Conservation (phyloP, 1,140 invertebrate genomes). For the Drosophila nasuta region DNA sequence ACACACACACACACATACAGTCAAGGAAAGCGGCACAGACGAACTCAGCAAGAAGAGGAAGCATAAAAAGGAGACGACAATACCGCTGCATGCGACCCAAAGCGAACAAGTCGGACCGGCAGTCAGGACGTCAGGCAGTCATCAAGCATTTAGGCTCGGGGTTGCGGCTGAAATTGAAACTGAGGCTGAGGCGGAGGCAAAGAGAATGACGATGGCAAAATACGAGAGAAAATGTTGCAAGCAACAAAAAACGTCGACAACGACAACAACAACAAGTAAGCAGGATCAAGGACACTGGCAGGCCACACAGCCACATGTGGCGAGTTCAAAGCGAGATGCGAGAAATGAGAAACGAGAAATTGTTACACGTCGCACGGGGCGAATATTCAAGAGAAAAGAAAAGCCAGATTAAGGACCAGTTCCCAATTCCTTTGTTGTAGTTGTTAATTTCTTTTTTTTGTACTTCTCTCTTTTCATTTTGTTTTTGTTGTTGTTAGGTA, state of each 20-base stretch:
- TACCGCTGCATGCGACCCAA: conserved; percentile 39
- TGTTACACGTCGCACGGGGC: conserved; percentile 57
- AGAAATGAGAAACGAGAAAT: conserved; percentile 45
- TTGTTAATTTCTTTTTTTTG: conserved; percentile 34
- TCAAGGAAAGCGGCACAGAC: conserved; percentile 52
- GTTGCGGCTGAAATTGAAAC: conserved; percentile 28
- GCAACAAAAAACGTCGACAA: conserved; percentile 10
- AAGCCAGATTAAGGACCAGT: conserved; percentile 78
- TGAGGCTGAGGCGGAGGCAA: too few relatives aligned
- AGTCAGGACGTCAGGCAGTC: conserved; percentile 1
- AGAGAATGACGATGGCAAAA: conserved; percentile 42
- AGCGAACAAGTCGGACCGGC: conserved; percentile 16
- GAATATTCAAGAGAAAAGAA: conserved; percentile 53
- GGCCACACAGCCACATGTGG: conserved; percentile 17
- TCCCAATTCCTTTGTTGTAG: conserved; percentile 64
- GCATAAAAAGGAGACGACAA: conserved; percentile 66
- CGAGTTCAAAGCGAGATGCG: conserved; percentile 14
- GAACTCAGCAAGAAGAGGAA: conserved; percentile 52
- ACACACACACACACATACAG: conserved; percentile 41
- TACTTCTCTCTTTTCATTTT: conserved; percentile 9
- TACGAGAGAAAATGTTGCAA: conserved; percentile 58
- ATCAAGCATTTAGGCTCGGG: conserved; percentile 10
- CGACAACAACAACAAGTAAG: conserved; percentile 65
- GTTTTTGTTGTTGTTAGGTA: conserved; percentile 8
- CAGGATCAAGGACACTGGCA: conserved; percentile 74